Conservation (phyloP, 2,888 invertebrate genomes). For the Acheta domesticus region DNA sequence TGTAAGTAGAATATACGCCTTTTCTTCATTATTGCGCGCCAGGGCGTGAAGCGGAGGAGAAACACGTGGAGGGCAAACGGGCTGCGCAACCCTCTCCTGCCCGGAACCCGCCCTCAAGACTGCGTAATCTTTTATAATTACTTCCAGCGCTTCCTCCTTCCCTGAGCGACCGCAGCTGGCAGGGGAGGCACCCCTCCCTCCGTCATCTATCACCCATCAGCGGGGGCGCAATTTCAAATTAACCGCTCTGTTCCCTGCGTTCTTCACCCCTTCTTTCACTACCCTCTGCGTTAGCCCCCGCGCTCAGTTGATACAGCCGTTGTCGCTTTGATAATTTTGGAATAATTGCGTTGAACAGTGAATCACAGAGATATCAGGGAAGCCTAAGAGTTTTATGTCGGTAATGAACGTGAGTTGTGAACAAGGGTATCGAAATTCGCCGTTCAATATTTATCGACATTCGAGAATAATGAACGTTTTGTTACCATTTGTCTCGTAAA, state of each 20-base stretch:
- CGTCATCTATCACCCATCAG: neutral
- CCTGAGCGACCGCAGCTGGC: neutral
- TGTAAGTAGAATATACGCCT: neutral
- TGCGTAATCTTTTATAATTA: neutral
- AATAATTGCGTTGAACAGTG: neutral
- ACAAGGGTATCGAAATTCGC: neutral
- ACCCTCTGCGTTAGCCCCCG: neutral
- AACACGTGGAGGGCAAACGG: neutral
- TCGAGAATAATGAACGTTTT: too few relatives aligned
- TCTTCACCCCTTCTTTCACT: neutral
- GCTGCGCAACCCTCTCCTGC: too few relatives aligned
- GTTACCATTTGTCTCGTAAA: too few relatives aligned
- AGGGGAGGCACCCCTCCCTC: neutral
- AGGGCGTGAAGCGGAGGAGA: neutral
- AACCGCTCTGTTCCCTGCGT: neutral
- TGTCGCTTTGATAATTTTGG: neutral
- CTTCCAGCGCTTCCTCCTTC: neutral
- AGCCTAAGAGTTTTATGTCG: neutral
- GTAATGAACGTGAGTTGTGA: neutral
- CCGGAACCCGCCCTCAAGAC: neutral
- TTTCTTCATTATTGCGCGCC: neutral
- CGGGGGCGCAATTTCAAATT: neutral
- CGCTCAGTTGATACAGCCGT: conserved; percentile 5
- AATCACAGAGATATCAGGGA: conserved; percentile 4
- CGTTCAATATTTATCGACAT: too few relatives aligned